Evolutionary conservation across 53 echinoderm and acorn worm genomes (phyloP), one percentile per base, ranked within the genome.

Genomic region (Holothuria leucospilota): DNA sequence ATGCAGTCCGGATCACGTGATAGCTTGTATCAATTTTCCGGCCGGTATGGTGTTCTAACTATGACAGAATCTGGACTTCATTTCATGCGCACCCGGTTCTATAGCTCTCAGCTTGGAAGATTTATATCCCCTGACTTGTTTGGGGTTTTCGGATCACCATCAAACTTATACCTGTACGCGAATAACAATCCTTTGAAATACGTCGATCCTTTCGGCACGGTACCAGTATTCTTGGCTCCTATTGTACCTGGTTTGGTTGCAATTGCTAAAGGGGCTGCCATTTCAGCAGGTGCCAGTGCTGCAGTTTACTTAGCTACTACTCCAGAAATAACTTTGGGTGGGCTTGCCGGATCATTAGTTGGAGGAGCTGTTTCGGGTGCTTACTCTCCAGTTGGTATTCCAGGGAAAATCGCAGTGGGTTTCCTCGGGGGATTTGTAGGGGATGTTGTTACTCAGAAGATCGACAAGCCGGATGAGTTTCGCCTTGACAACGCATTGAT

Each of bases 131-230:
- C 67, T 30, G 90, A 90, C 64, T 39, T 59, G 5, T 69, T 77
- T 29, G 85, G 90, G 0, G 38, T 60, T 51, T 58, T 59, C 40
- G 90, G 90, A 39, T 84, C 84, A 46, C 84, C 85, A 6, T 53
- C 51, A 52, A 90, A 90, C 39, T 20, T 85, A 6, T 90, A 90
- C 51, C 20, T 30, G 10, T 90, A 90, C 58, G 85, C 69, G 34
- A 85, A 78, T 23, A 90, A 90, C 60, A 79, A 90, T 79, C 90
- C 90, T 8, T 59, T 85, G 24, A 26, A 49, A 8, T 78, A 77
- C 18, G 78, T 78, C 24, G 90, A 90, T 68, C 90, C 90, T 6
- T 77, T n/a, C 51, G 90, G 90, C 11, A 85, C 90, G 15, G 14
- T 87, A 4, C 66, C 87, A 0, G 58, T 74, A 26, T n/a, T 63